Base-by-base conservation (phyloP, 1,140 invertebrate species). In the Luehdorfia chinensis region DNA sequence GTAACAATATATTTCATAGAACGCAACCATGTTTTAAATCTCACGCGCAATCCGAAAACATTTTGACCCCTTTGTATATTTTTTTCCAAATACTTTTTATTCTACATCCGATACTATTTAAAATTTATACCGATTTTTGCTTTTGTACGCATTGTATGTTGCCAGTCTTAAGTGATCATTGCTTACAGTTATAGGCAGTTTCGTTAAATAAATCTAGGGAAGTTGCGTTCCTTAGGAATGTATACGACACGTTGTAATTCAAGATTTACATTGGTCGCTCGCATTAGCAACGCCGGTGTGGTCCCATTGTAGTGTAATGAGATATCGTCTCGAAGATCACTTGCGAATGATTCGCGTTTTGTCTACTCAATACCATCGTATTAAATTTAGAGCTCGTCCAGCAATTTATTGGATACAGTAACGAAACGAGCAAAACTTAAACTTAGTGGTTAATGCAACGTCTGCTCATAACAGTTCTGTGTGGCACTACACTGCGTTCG, bases 271-370 rank as follows among this genome's bases (percentile, higher is more conserved):
- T 54, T 54, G 47, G 50, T 41, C 34, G 39, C 16, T 11, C 34
- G 36, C 51, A 59, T 62, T 56, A 61, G 53, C 53, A 34, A 37
- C 41, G 46, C 55, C 57, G 59, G 64, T 59, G 53, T 59, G 59
- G 51, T 57, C 55, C 39, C 56, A 59, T 67, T 65, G 66, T 70
- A 44, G 32, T 59, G 41, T 55, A 54, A 46, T 61, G 64, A 61
- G 59, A 65, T 68, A 62, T 36, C 43, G 47, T 32, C 30, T 43
- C 32, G 28, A 39, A 30, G 11, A 50, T 50, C 43, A 32, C 31
- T 31, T 33, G 19, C 34, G 48, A 50, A 59, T 55, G 45, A 36
- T 47, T 63, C 39, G 47, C 25, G 45, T 59, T 63, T 59, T 55
- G 44, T 55, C 48, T 49, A 41, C 46, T 44, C 34, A 8, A 43